Percentiles rank a stretch among this genome's conserved stretches.
Conservation (phyloP, 2,797 vertebrate species). For the Gobionotothen gibberifrons region DNA sequence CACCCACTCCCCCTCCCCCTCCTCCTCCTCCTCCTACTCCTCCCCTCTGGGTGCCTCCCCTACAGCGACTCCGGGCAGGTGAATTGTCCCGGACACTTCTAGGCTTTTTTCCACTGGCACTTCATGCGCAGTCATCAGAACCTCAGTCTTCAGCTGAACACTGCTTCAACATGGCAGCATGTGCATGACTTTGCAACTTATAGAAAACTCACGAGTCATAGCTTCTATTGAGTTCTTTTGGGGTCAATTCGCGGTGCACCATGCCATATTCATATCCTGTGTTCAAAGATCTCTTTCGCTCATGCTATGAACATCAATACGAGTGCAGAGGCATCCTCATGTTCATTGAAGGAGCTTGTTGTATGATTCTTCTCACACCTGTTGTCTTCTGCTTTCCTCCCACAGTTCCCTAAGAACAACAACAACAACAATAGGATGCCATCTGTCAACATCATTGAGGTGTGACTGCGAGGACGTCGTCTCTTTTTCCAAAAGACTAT, state of each 20-base stretch:
- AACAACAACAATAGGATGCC: constrained; percentile 86
- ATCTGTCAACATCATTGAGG: constrained; percentile 91
- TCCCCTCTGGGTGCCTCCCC: constrained; percentile 63
- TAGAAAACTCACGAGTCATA: constrained; percentile 22
- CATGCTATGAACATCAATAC: constrained; percentile 15
- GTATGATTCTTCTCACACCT: constrained; percentile 48
- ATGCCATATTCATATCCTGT: constrained; percentile 39
- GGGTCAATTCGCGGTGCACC: constrained; percentile 20
- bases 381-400: constrained; percentile 54
- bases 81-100: constrained; percentile 73
- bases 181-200: constrained; percentile 46
- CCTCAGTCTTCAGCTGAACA: constrained; percentile 19
- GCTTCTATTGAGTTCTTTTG: constrained; percentile 9
- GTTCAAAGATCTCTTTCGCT: constrained; percentile 9
- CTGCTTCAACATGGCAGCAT: constrained; percentile 24
- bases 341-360: constrained; percentile 40
- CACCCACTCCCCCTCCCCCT: constrained; percentile 36
- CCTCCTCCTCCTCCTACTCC: constrained; percentile 4
- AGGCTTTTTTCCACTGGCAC: constrained; percentile 51
- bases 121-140: constrained; percentile 53
- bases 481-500: constrained; percentile 63
- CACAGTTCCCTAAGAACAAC: constrained; percentile 88
- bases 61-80: constrained; percentile 78
- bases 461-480: constrained; percentile 81
- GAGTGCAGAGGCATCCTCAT: constrained; percentile 57